Base-by-base conservation (phyloP, 2,888 invertebrate genomes). In the Myathropa florea region DNA sequence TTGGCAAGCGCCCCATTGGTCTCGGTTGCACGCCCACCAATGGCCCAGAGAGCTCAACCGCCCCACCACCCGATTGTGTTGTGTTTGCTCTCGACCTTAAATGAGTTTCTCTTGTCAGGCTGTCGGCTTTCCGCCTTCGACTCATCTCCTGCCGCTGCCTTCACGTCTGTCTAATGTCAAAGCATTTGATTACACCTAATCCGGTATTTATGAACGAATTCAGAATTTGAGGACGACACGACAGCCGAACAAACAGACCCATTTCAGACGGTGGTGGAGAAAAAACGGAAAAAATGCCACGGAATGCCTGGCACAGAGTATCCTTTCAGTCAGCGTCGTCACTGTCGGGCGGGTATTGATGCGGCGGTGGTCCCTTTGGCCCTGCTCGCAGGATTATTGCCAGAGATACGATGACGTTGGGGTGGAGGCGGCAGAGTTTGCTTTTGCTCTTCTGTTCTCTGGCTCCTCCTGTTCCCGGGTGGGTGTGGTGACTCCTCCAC, bases 151-250 rank as follows among this genome's bases (percentile, higher is more conserved):
- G 59, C 39, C 23, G 28, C 61, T 61, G 61, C 18, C 36, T 53
- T 61, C 36, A 59, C 67, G 71, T 65, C 76, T 67, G 59, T 28
- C 77, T 60, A 36, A 60, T 80, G 65, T 67, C 72, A 53, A 59
- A 65, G 60, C 82, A 73, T 82, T 82, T 82, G 82, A 82, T 82
- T 70, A 82, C 77, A 85, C 77, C 77, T 85, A 85, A 85, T 85
- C 85, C 85, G 77, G 82, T 85, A 85, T 85, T 85, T 85, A 85
- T 85, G 82, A 85, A 82, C 68, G 63, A 85, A 82, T 77, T 73
- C 77, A 73, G 73, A 85, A 81, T 82, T 80, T 68, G 53, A 85
- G 82, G 85, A 82, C 60, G 64, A 77, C 77, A 78, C 59, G 68
- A 70, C 75, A 80, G 64, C 64, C 80, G 18, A 80, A 85, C 77